phyloP scores from a whole-genome alignment of 1,140 invertebrate species.

The Ptiloglossa arizonensis region DNA sequence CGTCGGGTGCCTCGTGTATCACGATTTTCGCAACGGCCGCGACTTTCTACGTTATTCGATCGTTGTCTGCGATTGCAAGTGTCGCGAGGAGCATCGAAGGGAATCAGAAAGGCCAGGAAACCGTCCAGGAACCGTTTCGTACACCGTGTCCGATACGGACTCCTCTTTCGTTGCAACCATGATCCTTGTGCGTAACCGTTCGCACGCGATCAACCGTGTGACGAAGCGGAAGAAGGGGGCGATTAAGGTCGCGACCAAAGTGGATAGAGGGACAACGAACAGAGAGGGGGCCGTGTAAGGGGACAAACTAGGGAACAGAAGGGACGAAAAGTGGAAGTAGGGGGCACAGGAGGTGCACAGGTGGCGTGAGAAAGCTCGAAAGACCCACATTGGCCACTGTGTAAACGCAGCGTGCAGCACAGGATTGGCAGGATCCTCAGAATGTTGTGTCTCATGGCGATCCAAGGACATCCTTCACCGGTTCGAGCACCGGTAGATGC shows the following conservation, averaged over 20 bases:
- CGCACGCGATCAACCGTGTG: conserved; percentile 48
- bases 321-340: background rate
- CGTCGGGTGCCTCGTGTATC: background rate
- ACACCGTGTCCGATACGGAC: no score
- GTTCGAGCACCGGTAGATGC: conserved; percentile 62
- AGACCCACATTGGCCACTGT: conserved; percentile 75
- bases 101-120: conserved; percentile 10
- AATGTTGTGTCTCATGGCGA: conserved; percentile 75
- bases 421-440: conserved; percentile 71
- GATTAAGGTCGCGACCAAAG: conserved; percentile 37
- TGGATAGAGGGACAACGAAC: no score
- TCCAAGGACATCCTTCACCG: conserved; percentile 76
- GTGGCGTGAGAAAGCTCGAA: conserved; percentile 29
- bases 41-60: conserved; percentile 31
- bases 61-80: background rate
- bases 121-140: background rate
- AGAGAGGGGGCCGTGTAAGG: no score
- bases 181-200: conserved; percentile 14
- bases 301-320: conserved; percentile 14
- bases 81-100: conserved; percentile 21
- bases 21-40: conserved; percentile 17
- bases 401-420: conserved; percentile 66
- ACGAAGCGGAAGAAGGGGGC: conserved; percentile 31
- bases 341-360: background rate
- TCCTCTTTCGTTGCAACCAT: conserved; percentile 2